Evolutionary conservation across 2,797 vertebrate species (phyloP).

Genomic region (Tragopan temminckii): DNA sequence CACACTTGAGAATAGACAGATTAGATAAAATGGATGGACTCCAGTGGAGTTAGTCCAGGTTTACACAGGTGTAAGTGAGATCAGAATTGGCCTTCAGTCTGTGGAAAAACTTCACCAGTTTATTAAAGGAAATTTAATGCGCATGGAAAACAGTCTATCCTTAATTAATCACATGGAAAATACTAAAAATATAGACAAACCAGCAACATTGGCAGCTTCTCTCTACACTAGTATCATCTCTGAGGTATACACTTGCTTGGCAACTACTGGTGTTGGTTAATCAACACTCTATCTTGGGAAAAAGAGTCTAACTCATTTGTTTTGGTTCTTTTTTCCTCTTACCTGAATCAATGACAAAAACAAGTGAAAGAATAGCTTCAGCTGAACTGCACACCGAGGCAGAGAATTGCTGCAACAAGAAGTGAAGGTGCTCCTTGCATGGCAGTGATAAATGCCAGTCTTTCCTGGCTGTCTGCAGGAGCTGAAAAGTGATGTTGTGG

Average conservation of each 20-base stretch:
- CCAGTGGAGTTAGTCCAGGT: constrained; percentile 22
- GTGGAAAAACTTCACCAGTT: constrained; percentile 41
- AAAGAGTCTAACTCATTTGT: not conserved
- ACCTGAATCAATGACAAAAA: not conserved
- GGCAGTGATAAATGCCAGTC: not conserved
- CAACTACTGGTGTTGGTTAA: not conserved
- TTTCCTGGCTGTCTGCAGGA: not conserved
- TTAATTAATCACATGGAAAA: constrained; percentile 51
- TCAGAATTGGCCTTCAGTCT: constrained; percentile 60
- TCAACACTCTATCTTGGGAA: not conserved
- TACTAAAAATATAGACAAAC: not conserved
- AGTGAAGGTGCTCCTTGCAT: fast-evolving
- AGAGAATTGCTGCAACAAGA: not conserved
- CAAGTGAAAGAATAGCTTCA: not conserved
- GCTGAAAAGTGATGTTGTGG: not conserved
- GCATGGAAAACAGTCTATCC: not conserved
- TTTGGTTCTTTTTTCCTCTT: not conserved
- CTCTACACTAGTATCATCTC: not conserved
- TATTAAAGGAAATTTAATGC: constrained; percentile 45
- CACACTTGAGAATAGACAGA: not conserved
- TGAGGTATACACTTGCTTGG: constrained; percentile 24
- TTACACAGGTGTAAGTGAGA: constrained; percentile 63
- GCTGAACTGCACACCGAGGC: not conserved
- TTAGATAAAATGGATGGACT: constrained; percentile 5
- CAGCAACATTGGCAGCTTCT: constrained; percentile 7